Percentiles rank a stretch among this genome's conserved stretches.
Evolutionary conservation across 2,888 invertebrate genomes (phyloP).

Genomic region (Diabrotica balteata): DNA sequence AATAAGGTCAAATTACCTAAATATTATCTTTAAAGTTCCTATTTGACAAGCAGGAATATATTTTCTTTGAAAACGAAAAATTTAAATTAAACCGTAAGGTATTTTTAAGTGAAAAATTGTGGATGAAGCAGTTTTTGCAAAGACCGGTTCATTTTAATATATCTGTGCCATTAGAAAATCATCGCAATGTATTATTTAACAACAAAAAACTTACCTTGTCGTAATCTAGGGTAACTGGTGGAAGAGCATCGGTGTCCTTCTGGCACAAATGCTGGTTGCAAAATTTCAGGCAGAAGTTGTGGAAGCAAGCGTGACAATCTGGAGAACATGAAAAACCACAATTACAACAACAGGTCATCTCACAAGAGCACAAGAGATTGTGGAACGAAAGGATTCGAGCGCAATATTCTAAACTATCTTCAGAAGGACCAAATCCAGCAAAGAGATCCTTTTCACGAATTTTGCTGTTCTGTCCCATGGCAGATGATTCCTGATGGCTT

Average conservation of each 20-base stretch:
- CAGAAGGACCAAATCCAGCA: conserved; percentile 43
- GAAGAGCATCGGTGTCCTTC: conserved; percentile 55
- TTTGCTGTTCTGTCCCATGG: conserved; percentile 12
- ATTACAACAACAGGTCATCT: conserved; percentile 67
- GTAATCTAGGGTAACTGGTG: conserved; percentile 57
- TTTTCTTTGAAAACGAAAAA: background rate
- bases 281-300: conserved; percentile 65
- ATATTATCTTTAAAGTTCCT: background rate
- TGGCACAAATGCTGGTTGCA: conserved; percentile 58
- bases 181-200: background rate
- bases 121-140: conserved; percentile 8
- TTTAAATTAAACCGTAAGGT: background rate
- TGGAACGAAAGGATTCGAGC: conserved; percentile 62
- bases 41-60: background rate
- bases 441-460: conserved; percentile 35
- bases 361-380: conserved; percentile 60
- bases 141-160: conserved; percentile 13
- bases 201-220: conserved; percentile 59
- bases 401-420: conserved; percentile 52
- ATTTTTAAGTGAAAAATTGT: background rate
- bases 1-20: background rate
- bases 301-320: conserved; percentile 73
- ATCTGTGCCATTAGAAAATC: conserved; percentile 5
- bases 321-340: conserved; percentile 68
- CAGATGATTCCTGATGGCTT: conserved; percentile 33